Conservation (phyloP, 1,140 invertebrate genomes). For the Eciton burchellii region DNA sequence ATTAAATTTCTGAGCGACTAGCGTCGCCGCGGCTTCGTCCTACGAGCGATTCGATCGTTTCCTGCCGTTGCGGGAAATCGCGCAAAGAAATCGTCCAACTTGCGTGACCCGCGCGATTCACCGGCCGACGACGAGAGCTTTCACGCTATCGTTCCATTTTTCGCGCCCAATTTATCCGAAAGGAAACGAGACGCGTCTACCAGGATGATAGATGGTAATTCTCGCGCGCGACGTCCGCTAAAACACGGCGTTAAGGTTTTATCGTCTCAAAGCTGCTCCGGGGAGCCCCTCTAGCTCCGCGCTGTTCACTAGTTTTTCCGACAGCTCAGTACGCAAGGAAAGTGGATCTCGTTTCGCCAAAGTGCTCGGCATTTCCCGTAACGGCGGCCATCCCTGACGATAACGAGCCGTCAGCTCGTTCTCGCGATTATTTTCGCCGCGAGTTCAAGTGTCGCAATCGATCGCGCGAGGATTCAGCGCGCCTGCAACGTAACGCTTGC, state of each 20-base stretch:
- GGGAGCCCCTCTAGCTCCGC: conserved; percentile 8
- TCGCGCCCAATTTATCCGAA: conserved; percentile 7
- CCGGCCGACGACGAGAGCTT: no score
- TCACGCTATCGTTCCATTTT: not conserved
- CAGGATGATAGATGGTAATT: conserved; percentile 54
- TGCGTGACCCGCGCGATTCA: no score
- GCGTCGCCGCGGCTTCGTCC: not conserved
- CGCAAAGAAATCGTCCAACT: no score
- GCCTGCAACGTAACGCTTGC: not conserved
- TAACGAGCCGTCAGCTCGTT: not conserved
- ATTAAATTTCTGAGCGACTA: conserved; percentile 46
- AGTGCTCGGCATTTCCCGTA: conserved; percentile 47
- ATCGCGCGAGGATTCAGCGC: not conserved
- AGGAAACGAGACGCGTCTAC: conserved; percentile 15
- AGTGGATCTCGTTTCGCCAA: conserved; percentile 53
- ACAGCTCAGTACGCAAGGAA: conserved; percentile 44
- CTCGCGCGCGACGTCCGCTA: conserved; percentile 14
- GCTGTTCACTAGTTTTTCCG: conserved; percentile 44
- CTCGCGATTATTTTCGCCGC: conserved; percentile 1
- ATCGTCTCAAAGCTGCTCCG: conserved; percentile 38
- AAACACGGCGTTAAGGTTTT: conserved; percentile 46
- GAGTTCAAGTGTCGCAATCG: not conserved
- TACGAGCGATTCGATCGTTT: not conserved
- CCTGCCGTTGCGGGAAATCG: not conserved
- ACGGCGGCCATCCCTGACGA: not conserved